A percentile compares a stretch with the other conserved stretches of the same genome.
These are phyloP conservation scores for Agapornis canus DNA, from an alignment of 2,797 vertebrate species.

Conservation along the genomic window DNA sequence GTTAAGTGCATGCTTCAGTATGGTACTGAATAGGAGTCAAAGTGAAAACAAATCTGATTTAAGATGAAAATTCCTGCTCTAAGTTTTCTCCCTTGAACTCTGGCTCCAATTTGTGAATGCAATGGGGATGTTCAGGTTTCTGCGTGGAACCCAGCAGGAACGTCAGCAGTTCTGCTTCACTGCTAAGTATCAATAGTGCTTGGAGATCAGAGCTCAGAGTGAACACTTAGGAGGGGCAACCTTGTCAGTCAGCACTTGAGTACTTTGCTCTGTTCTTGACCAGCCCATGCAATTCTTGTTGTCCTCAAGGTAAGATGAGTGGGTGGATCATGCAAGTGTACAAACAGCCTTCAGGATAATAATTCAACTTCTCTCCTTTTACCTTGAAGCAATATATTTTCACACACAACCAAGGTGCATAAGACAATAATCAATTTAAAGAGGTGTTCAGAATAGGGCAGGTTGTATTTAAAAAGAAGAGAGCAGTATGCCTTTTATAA, in stretches of 20 bases:
- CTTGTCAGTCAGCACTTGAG: constrained; percentile 60
- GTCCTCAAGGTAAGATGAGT: constrained; percentile 53
- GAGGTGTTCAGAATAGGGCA: neutral
- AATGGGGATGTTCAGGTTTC: constrained; percentile 12
- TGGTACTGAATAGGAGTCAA: neutral
- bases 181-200: constrained; percentile 41
- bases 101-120: constrained; percentile 8
- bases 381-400: constrained; percentile 65
- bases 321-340: constrained; percentile 53
- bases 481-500: constrained; percentile 40
- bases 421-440: constrained; percentile 52
- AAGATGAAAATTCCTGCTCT: constrained; percentile 33
- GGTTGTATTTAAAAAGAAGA: constrained; percentile 53
- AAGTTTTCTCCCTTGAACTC: constrained; percentile 50
- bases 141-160: neutral
- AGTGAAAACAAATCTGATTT: neutral
- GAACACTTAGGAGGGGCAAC: constrained; percentile 47
- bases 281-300: constrained; percentile 36
- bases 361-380: constrained; percentile 58
- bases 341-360: constrained; percentile 50
- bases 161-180: constrained; percentile 61
- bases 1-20: neutral
- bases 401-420: constrained; percentile 21
- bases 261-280: constrained; percentile 65
- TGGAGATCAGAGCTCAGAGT: constrained; percentile 48